Evolutionary conservation across 2,888 invertebrate genomes (phyloP).

Genomic region (Mesorhabditis belari): DNA sequence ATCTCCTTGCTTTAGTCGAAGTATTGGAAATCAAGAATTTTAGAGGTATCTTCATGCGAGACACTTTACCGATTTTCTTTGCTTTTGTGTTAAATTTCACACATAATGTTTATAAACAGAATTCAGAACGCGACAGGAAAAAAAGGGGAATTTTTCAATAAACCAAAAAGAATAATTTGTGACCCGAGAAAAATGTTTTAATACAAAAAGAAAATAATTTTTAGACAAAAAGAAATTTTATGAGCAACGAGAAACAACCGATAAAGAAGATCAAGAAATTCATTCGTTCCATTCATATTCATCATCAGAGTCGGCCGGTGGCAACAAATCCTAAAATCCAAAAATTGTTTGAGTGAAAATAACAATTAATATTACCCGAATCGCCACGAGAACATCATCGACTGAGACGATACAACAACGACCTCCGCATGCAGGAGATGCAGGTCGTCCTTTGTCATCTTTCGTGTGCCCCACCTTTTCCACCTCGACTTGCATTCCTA

Average conservation of each 20-base stretch:
- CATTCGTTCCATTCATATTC: slow-evolving; percentile 10
- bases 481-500: slow-evolving; percentile 15
- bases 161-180: neutral
- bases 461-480: slow-evolving; percentile 9
- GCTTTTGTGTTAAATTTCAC: no score
- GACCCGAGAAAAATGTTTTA: slow-evolving; percentile 1
- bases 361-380: slow-evolving; percentile 15
- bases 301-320: slow-evolving; percentile 9
- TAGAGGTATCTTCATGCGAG: no score
- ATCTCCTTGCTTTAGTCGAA: no score
- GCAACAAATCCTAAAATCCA: slow-evolving; percentile 9
- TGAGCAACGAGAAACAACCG: slow-evolving; percentile 7
- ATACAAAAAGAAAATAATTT: slow-evolving; percentile 6
- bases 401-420: slow-evolving; percentile 12
- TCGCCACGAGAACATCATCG: slow-evolving; percentile 5
- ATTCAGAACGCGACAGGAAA: no score
- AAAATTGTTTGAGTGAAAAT: slow-evolving; percentile 1
- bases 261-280: slow-evolving; percentile 8
- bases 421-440: slow-evolving; percentile 11
- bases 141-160: neutral
- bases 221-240: slow-evolving; percentile 7
- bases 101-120: no score
- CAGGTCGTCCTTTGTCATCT: slow-evolving; percentile 8
- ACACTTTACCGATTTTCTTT: no score
- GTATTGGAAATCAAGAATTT: no score